Evolutionary conservation across 1,140 invertebrate species (phyloP).

Genomic region (Dinothrombium tinctorium): DNA sequence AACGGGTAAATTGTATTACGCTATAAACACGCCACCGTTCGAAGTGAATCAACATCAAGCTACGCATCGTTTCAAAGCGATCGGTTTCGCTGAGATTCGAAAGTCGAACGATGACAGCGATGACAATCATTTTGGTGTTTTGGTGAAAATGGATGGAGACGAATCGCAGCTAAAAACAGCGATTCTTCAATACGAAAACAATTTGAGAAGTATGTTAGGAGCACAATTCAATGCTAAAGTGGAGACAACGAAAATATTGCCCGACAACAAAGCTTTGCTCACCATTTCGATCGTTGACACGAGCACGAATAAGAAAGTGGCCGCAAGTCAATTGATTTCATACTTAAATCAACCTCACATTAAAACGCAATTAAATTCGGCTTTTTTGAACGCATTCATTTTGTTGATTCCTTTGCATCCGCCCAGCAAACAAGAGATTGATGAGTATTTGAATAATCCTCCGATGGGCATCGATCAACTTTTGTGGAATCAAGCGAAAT

Average conservation of each 20-base stretch:
- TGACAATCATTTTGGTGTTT: constrained; percentile 7
- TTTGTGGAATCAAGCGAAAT: constrained; percentile 48
- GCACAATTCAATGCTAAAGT: constrained; percentile 8
- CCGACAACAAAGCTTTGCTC: constrained; percentile 10
- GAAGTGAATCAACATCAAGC: constrained; percentile 33
- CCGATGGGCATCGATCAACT: constrained; percentile 36
- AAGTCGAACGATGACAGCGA: background rate
- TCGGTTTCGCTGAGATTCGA: constrained; percentile 8
- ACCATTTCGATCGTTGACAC: constrained; percentile 8
- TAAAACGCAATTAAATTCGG: constrained; percentile 10
- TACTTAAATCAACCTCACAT: constrained; percentile 10
- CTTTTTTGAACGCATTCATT: constrained; percentile 7
- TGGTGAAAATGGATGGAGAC: constrained; percentile 4
- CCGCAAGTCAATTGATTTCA: constrained; percentile 5
- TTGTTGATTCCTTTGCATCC: constrained; percentile 7
- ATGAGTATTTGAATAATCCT: constrained; percentile 66
- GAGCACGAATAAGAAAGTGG: constrained; percentile 7
- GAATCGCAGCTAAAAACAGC: constrained; percentile 8
- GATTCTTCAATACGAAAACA: constrained; percentile 10
- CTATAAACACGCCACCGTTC: constrained; percentile 33
- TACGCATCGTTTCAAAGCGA: constrained; percentile 11
- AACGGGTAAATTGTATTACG: constrained; percentile 50
- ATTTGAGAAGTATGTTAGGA: constrained; percentile 10
- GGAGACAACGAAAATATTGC: constrained; percentile 10
- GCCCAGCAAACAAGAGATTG: constrained; percentile 33